phyloP scores from a whole-genome alignment of 2,797 vertebrate species.

The Anniella stebbinsi region DNA sequence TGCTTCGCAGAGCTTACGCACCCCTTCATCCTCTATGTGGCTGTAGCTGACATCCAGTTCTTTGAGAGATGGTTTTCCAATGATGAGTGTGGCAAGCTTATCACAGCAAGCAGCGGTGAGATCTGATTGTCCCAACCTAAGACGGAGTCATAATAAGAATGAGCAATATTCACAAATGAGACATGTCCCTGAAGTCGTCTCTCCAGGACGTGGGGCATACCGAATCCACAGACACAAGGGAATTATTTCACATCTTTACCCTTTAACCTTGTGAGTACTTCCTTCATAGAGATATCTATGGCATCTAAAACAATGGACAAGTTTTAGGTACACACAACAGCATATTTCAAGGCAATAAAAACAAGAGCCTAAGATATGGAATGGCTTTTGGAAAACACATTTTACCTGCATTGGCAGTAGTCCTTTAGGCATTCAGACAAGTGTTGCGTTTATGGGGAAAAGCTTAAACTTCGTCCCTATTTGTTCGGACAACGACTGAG shows the following conservation, averaged over 20 bases:
- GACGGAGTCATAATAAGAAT: conserved; percentile 2
- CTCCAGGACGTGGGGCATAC: accelerated
- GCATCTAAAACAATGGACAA: not conserved
- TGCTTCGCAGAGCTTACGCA: conserved; percentile 82
- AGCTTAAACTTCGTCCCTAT: not conserved
- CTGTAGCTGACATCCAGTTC: conserved; percentile 89
- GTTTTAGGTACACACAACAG: not conserved
- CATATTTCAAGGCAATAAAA: not conserved
- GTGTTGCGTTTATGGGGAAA: not conserved
- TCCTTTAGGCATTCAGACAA: not conserved
- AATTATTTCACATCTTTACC: not conserved
- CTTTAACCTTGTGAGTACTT: not conserved
- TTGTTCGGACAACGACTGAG: not conserved
- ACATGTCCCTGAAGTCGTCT: too few relatives aligned
- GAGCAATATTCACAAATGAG: accelerated
- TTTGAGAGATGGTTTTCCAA: conserved; percentile 76
- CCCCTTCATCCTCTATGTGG: conserved; percentile 78
- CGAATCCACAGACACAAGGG: accelerated
- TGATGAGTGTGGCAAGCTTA: conserved; percentile 78
- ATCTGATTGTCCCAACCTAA: conserved; percentile 85
- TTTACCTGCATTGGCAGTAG: not conserved
- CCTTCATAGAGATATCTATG: not conserved
- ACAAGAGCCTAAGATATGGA: not conserved
- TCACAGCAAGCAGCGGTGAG: conserved; percentile 79
- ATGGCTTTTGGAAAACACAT: not conserved